Base-by-base conservation (phyloP, 92 coral and sea anemone species). In the Umimayanthus kanabou region DNA sequence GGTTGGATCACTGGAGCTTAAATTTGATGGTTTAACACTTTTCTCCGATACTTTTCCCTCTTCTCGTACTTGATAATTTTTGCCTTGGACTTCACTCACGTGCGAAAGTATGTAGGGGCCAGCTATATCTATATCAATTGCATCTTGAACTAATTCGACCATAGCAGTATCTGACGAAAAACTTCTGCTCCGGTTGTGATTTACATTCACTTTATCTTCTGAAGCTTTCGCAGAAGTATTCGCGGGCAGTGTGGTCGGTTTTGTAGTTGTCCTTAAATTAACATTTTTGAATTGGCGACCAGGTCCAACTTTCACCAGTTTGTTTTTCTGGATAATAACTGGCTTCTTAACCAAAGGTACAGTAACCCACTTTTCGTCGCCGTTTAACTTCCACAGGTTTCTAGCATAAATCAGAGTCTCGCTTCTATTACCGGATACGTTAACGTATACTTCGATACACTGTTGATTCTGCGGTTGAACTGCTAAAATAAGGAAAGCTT, bases 391-490 rank as follows among this genome's bases (percentile, higher is more conserved):
- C 98, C 98, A 94, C 37, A 94, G 77, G 79, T 94, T 80, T 18
- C 76, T 79, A 5, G 90, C 88, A 64, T 85, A 91, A 25, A 94
- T 73, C 55, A 80, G 81, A 8, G 92, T 94, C 55, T 70, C 77
- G 18, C 78, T 83, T 58, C 47, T 39, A 88, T 94, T 94, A 9
- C 90, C 88, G 13, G 96, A 86, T 25, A 25, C 40, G 84, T 95
- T 96, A 42, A 37, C 80, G 84, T 90, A 96, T 15, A 90, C 81
- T 84, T 92, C 89, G 64, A 93, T 93, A 55, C 99, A 96, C 30
- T 92, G 90, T 80, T 96, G 99, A 42, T 95, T 78, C 3, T 92
- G 83, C 3, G 99, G 99, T 43, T 80, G 88, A 50, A 96, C 92
- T 2, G 95, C 92, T 64, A 95, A 92, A 39, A 96, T 80, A 33